These are phyloP conservation scores for Astropecten irregularis DNA, from an alignment of 53 echinoderm and acorn worm genomes.

Conservation along the genomic window DNA sequence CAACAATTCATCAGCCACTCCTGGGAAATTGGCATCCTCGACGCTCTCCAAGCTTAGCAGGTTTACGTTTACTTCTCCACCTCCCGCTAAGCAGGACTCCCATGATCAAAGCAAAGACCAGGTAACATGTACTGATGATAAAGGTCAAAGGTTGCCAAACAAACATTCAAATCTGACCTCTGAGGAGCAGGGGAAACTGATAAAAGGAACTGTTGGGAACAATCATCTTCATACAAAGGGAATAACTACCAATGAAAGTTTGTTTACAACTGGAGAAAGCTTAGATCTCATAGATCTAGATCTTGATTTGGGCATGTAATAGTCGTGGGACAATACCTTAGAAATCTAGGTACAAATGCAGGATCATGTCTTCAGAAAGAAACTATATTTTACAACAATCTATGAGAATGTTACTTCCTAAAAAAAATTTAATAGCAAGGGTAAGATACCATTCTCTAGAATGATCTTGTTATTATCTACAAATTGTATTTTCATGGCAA, in stretches of 20 bases:
- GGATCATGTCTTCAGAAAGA: too few relatives aligned
- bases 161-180: background rate
- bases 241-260: too few relatives aligned
- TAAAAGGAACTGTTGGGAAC: background rate
- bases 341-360: too few relatives aligned
- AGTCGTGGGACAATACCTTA: too few relatives aligned
- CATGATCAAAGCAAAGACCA: background rate
- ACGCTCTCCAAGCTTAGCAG: constrained; percentile 67
- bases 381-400: too few relatives aligned
- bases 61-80: constrained; percentile 64
- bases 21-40: constrained; percentile 36
- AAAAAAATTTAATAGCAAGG: too few relatives aligned
- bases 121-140: background rate
- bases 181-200: background rate
- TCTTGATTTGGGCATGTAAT: too few relatives aligned
- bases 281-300: constrained; percentile 55
- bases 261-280: constrained; percentile 61
- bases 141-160: background rate
- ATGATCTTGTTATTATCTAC: too few relatives aligned
- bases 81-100: background rate
- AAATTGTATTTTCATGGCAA: too few relatives aligned
- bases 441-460: too few relatives aligned
- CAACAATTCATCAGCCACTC: constrained; percentile 9
- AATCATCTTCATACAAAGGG: too few relatives aligned
- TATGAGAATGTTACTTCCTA: too few relatives aligned